phyloP scores from a whole-genome alignment of 1,140 invertebrate species.

The Augochlora pura region DNA sequence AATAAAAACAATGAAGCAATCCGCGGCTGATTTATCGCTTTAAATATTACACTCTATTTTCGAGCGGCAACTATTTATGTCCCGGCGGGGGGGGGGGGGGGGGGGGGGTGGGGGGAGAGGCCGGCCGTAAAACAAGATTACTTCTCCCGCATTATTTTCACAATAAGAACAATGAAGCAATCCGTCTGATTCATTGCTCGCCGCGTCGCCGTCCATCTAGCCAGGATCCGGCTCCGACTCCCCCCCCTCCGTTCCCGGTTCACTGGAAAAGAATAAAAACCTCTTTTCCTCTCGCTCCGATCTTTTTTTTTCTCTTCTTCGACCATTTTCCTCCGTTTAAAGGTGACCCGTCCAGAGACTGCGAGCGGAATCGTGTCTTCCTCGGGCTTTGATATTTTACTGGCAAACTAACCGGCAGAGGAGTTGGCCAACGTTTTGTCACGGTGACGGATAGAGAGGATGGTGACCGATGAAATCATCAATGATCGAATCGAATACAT shows the following conservation, averaged over 20 bases:
- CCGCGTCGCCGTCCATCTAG: constrained; percentile 1
- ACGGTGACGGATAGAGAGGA: too few species aligned
- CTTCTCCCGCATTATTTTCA: constrained; percentile 27
- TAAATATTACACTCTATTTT: constrained; percentile 46
- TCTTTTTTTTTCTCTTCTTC: not conserved
- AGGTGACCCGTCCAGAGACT: too few species aligned
- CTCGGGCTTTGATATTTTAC: too few species aligned
- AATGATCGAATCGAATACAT: too few species aligned
- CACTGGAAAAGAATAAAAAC: not conserved
- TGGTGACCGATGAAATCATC: too few species aligned
- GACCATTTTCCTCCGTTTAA: not conserved
- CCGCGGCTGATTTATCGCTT: constrained; percentile 21
- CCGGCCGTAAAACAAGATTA: constrained; percentile 10
- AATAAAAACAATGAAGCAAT: constrained; percentile 28
- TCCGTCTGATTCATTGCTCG: constrained; percentile 19
- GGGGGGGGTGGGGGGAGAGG: too few species aligned
- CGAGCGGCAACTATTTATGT: constrained; percentile 15
- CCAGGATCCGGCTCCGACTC: not conserved
- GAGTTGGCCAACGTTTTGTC: too few species aligned
- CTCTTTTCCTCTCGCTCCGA: not conserved
- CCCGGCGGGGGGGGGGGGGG: too few species aligned
- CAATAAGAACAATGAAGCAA: constrained; percentile 28
- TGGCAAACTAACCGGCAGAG: too few species aligned
- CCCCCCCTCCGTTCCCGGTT: too few species aligned
- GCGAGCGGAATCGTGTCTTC: too few species aligned